Base-by-base conservation (phyloP, 2,797 vertebrate species). In the Halcyon chelicuti region DNA sequence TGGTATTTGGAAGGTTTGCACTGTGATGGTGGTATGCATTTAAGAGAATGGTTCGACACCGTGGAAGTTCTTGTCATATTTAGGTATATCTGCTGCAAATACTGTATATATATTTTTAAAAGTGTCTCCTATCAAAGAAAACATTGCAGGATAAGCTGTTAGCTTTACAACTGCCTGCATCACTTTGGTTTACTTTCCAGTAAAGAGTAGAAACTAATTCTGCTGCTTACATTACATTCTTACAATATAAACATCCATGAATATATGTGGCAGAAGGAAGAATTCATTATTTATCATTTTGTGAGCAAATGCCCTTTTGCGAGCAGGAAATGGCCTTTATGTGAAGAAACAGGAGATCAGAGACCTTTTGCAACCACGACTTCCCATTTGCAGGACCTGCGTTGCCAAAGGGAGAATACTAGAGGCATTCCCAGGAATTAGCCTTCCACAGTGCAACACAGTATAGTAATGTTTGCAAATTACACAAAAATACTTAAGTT, bases 1-100 rank as follows among this genome's bases (percentile, higher is more conserved):
- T 9, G 21, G 22, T 29, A 35, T 16, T 5, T 39, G 19, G 19
- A 49, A 72, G 52, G 12, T 42, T 21, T 54, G 17, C 0, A 0
- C 20, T 29, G 14, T 5, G 37, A 75, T 25, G 40, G 13, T 11
- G 8, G 9, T 28, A 51, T 7, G 35, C 17, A 14, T 66, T 58
- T 40, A 61, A 37, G 33, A 54, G 81, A 39, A 55, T 2, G 6
- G 20, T 29, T 39, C n/a, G 23, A 46, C 10, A 13, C 31, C 33
- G 37, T 1, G 14, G 40, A 70, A 86, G 31, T 29, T 18, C 35
- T 77, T n/a, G 25, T n/a, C 31, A 17, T n/a, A 80, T 42, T 57
- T 28, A 40, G 29, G 29, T n/a, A 6, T 57, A 26, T 28, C 6
- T 58, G 25, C 37, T 62, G 44, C 54, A 68, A 73, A 84, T 28